Conservation (phyloP, 2,888 invertebrate species). For the Yponomeuta evonymella region DNA sequence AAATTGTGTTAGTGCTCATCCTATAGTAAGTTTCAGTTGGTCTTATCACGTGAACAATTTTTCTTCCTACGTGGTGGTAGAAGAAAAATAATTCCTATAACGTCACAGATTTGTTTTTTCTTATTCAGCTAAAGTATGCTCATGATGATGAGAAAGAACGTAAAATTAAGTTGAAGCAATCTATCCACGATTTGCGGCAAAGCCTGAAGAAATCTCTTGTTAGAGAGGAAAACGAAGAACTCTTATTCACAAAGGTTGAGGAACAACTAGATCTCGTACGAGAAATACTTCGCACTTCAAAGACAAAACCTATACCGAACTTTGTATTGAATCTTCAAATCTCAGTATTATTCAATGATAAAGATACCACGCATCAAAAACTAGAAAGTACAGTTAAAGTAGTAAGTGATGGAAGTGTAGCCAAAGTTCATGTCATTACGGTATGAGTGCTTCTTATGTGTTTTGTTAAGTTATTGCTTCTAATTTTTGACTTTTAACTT, state of each 20-base stretch:
- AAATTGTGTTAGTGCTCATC: not conserved
- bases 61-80: no score
- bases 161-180: not conserved
- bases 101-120: not conserved
- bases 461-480: no score
- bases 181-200: not conserved
- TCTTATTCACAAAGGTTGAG: not conserved
- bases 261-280: not conserved
- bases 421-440: no score
- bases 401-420: not conserved
- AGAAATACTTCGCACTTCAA: not conserved
- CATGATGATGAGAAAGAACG: not conserved
- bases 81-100: no score
- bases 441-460: no score
- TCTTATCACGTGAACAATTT: no score
- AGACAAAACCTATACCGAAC: not conserved
- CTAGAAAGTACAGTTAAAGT: not conserved
- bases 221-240: not conserved
- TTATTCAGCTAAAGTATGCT: not conserved
- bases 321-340: not conserved
- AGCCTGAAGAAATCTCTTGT: not conserved
- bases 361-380: not conserved
- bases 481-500: no score
- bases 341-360: not conserved
- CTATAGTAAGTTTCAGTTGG: no score